Conservation (phyloP, 2,888 invertebrate species). For the Thysanoteuthis rhombus region DNA sequence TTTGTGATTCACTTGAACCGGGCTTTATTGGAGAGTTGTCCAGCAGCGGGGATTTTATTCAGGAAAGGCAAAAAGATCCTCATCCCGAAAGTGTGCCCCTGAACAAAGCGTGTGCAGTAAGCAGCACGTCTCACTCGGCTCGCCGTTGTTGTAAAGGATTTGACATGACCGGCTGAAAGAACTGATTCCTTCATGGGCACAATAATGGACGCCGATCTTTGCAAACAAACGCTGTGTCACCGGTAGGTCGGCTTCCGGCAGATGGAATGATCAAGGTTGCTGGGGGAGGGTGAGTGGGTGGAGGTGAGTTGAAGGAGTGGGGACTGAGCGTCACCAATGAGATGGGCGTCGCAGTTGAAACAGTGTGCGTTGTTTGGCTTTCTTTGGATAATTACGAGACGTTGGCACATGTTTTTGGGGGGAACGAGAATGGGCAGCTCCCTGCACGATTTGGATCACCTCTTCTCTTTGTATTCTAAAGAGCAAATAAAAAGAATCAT, state of each 20-base stretch:
- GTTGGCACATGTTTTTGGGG: neutral
- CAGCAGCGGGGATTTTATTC: neutral
- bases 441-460: neutral
- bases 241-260: neutral
- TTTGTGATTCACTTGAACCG: neutral
- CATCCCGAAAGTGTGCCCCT: neutral
- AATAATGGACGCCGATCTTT: neutral
- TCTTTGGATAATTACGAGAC: slow-evolving; percentile 12
- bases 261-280: neutral
- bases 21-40: neutral
- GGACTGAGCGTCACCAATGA: neutral
- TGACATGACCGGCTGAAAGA: neutral
- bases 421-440: neutral
- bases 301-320: neutral
- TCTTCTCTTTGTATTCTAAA: neutral
- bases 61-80: too few species aligned
- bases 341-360: slow-evolving; percentile 12
- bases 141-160: neutral
- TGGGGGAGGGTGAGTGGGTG: neutral
- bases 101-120: neutral
- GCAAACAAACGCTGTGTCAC: neutral
- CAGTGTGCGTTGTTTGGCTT: slow-evolving; percentile 12
- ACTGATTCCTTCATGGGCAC: neutral
- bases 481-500: neutral
- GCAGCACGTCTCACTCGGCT: neutral